Base-by-base conservation (phyloP, 2,888 invertebrate species). In the Oxytorus armatus region DNA sequence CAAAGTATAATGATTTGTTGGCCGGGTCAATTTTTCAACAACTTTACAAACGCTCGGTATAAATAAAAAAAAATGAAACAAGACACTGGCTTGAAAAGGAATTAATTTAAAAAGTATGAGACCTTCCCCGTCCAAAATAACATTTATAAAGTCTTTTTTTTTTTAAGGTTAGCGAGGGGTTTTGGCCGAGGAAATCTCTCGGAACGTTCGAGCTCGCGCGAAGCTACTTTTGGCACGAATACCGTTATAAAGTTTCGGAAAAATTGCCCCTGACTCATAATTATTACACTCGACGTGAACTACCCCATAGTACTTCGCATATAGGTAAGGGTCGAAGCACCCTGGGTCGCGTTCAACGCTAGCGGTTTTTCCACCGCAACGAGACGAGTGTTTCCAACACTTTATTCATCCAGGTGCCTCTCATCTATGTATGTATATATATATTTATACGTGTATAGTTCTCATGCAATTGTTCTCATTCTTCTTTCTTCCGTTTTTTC, bases 341-440 rank as follows among this genome's bases (percentile, higher is more conserved):
- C 63, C 44, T 47, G 25, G 47, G 49, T 70, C 18, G 47, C 55
- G 63, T 65, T 70, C 63, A 70, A 39, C 70, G 42, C 63, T 53
- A 33, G 77, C 10, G 70, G 77, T 72, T 72, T 72, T 73, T 73
- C 36, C 63, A 53, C 72, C 73, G 59, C 78, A 68, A 51, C 16
- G 21, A 73, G 68, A 39, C 57, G 65, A 78, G 78, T 61, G 78
- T 73, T 72, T 23, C 68, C 61, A 78, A 78, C 78, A 73, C 66
- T 78, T 73, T 73, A 78, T 78, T 78, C 73, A 78, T 73, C 61
- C 49, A 66, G 44, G 65, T 65, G 49, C 73, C 23, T 39, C 39
- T 51, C 11, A 16, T 36, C 21, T 61, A 57, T 66, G 23, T 51
- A 63, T 8, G 23, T 66, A 39, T 66, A 39, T 5, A 53, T 44